These are phyloP conservation scores for Nomada hirtipes DNA, from an alignment of 2,888 invertebrate genomes.

Conservation along the genomic window DNA sequence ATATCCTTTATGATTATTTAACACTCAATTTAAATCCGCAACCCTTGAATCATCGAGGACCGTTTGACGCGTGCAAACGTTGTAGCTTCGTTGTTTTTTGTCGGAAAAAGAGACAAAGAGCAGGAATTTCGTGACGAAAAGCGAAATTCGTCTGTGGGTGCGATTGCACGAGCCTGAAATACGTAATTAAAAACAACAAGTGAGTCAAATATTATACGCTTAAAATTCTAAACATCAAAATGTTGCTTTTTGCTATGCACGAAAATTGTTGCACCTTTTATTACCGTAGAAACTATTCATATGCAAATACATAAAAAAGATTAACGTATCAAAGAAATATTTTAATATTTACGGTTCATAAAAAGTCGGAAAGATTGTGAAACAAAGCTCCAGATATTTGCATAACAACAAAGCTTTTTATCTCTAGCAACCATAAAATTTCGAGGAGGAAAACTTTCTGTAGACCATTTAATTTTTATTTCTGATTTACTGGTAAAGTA, in stretches of 20 bases:
- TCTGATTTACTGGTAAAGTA: too few relatives aligned
- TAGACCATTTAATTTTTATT: too few relatives aligned
- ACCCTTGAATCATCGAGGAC: not conserved
- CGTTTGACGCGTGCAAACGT: not conserved
- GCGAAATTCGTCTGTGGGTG: not conserved
- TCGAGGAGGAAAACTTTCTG: too few relatives aligned
- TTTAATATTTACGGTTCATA: too few relatives aligned
- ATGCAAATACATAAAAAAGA: too few relatives aligned
- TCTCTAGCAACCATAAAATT: too few relatives aligned
- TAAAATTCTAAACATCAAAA: not conserved
- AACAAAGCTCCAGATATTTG: too few relatives aligned
- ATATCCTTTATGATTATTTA: not conserved
- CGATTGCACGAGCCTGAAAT: not conserved
- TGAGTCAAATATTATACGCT: not conserved
- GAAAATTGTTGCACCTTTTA: not conserved
- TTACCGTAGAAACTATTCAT: not conserved
- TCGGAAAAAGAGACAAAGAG: not conserved
- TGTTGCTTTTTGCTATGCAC: not conserved
- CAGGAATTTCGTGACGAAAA: conserved; percentile 2
- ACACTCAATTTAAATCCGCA: not conserved
- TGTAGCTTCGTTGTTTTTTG: not conserved
- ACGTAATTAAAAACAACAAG: conserved; percentile 22
- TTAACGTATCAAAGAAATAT: too few relatives aligned
- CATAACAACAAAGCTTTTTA: too few relatives aligned
- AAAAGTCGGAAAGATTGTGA: too few relatives aligned